Conservation (phyloP, 2,797 vertebrate genomes). For the Orientallactaga sibirica region DNA sequence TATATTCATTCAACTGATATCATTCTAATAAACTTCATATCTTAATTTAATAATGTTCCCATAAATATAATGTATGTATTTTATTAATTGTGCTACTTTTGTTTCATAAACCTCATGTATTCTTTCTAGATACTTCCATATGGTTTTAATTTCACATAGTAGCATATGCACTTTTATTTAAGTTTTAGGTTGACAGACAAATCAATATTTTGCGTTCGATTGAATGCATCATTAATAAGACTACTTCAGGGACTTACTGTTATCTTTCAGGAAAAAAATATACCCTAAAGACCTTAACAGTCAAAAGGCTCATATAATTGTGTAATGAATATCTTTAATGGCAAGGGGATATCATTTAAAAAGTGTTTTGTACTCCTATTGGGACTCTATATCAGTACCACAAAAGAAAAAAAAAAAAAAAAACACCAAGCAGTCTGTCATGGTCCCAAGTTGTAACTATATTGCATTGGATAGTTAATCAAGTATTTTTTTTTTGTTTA, state of each 20-base stretch:
- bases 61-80: constrained; percentile 29
- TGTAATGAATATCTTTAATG: constrained; percentile 65
- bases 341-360: constrained; percentile 62
- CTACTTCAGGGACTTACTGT: constrained; percentile 61
- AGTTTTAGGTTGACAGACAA: constrained; percentile 74
- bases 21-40: constrained; percentile 37
- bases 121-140: neutral
- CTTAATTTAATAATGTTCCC: constrained; percentile 49
- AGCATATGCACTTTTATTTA: constrained; percentile 67
- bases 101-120: constrained; percentile 34
- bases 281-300: constrained; percentile 55
- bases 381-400: constrained; percentile 44
- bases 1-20: neutral
- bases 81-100: neutral
- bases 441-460: constrained; percentile 74
- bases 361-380: constrained; percentile 59
- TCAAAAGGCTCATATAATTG: constrained; percentile 64
- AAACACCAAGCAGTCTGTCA: neutral
- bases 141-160: constrained; percentile 65
- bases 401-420: too few species aligned
- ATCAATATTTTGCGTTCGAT: constrained; percentile 74
- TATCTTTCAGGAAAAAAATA: constrained; percentile 71
- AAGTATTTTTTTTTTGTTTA: constrained; percentile 14
- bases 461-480: constrained; percentile 77
- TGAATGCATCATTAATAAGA: constrained; percentile 78